Percentiles rank a stretch among this genome's conserved stretches.
phyloP scores from a whole-genome alignment of 2,113 vertebrate species.

The Pogonocichla stellata region DNA sequence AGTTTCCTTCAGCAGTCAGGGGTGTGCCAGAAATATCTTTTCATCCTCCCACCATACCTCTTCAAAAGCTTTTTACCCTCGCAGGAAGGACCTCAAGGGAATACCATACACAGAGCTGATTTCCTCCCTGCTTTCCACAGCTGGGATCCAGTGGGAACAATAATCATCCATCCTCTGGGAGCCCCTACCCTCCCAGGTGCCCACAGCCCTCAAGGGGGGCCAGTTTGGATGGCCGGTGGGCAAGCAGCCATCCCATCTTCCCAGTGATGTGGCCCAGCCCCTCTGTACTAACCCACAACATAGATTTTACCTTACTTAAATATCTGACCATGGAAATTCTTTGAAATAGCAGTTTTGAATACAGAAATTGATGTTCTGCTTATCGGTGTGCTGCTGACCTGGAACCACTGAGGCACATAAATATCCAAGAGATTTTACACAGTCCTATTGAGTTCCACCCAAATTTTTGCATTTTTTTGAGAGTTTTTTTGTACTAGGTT shows the following conservation, averaged over 20 bases:
- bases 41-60: not conserved
- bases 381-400: not conserved
- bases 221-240: not conserved
- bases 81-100: not conserved
- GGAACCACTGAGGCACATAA: not conserved
- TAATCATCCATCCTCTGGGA: not conserved
- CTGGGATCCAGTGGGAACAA: not conserved
- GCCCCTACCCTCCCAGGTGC: not conserved
- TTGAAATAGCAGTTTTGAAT: not conserved
- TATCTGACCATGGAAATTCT: not conserved
- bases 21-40: not conserved
- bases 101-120: not conserved
- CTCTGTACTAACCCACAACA: not conserved
- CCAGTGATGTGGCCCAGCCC: not conserved
- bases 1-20: not conserved
- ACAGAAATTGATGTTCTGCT: not conserved
- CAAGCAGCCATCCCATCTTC: not conserved
- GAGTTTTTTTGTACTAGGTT: not conserved
- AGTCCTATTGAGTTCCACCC: not conserved
- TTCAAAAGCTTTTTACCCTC: not conserved
- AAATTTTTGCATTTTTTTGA: not conserved
- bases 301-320: not conserved
- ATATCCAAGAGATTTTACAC: not conserved
- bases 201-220: not conserved
- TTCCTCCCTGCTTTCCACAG: not conserved